Percentiles rank a stretch among this genome's conserved stretches.
phyloP scores from a whole-genome alignment of 2,797 vertebrate species.

The Spinus olivaceus region DNA sequence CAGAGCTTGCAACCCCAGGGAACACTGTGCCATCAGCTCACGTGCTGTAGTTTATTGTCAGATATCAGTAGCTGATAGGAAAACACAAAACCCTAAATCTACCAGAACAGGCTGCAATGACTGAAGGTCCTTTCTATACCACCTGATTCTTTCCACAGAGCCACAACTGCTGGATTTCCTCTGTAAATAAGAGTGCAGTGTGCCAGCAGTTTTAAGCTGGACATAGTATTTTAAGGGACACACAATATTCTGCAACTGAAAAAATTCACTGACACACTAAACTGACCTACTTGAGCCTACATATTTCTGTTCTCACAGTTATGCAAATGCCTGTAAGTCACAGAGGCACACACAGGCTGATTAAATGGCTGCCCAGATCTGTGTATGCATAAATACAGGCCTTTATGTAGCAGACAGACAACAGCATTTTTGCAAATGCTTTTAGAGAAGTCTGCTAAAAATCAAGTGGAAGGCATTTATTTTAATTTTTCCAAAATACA shows the following conservation, averaged over 20 bases:
- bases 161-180: neutral
- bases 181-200: neutral
- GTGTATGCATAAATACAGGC: neutral
- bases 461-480: neutral
- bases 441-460: slow-evolving; percentile 8
- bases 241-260: neutral
- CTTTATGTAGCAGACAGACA: neutral
- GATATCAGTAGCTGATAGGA: neutral
- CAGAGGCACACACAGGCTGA: neutral
- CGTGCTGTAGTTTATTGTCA: neutral
- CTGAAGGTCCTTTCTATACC: neutral
- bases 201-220: neutral
- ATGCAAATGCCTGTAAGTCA: neutral
- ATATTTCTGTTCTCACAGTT: neutral
- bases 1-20: neutral
- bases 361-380: neutral
- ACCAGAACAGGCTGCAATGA: neutral
- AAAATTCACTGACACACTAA: neutral
- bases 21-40: neutral
- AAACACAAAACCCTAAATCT: neutral
- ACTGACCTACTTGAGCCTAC: neutral
- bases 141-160: neutral
- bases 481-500: slow-evolving; percentile 16
- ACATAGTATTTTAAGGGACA: neutral
- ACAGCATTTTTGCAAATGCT: neutral